Evolutionary conservation across 2,113 vertebrate genomes (phyloP).

Genomic region (Eulemur rufifrons): DNA sequence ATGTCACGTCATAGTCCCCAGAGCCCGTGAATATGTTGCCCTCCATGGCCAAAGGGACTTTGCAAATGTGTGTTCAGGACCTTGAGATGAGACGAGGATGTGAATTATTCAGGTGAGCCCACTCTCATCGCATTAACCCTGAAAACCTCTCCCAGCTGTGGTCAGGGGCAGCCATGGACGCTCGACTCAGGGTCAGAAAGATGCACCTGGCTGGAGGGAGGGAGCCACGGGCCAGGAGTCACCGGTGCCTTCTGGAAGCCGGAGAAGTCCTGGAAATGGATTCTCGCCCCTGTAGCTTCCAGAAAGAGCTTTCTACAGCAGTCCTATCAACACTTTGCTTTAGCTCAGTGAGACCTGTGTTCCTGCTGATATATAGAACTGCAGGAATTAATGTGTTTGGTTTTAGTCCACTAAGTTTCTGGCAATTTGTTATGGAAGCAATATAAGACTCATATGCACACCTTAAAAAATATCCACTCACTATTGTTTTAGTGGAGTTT

Average conservation of each 20-base stretch:
- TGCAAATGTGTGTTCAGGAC: not conserved
- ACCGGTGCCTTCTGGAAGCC: not conserved
- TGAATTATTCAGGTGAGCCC: not conserved
- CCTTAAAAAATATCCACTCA: not conserved
- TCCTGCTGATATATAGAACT: not conserved
- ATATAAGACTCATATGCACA: not conserved
- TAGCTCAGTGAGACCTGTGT: not conserved
- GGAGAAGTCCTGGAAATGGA: not conserved
- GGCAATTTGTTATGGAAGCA: not conserved
- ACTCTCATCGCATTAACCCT: not conserved
- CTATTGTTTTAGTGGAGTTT: not conserved
- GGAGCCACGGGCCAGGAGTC: no score
- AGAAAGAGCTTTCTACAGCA: not conserved
- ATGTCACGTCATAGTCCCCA: not conserved
- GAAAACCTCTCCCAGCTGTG: not conserved
- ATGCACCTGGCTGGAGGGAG: not conserved
- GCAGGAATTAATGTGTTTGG: not conserved
- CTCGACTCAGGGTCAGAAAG: not conserved
- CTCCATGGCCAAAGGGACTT: not conserved
- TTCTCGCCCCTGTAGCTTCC: not conserved
- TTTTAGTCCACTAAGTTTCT: not conserved
- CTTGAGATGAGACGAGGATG: not conserved
- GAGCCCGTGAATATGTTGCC: not conserved
- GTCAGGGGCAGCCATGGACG: not conserved
- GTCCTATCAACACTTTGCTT: not conserved